Conservation (phyloP, 2,113 vertebrate species). For the Morone chrysops region DNA sequence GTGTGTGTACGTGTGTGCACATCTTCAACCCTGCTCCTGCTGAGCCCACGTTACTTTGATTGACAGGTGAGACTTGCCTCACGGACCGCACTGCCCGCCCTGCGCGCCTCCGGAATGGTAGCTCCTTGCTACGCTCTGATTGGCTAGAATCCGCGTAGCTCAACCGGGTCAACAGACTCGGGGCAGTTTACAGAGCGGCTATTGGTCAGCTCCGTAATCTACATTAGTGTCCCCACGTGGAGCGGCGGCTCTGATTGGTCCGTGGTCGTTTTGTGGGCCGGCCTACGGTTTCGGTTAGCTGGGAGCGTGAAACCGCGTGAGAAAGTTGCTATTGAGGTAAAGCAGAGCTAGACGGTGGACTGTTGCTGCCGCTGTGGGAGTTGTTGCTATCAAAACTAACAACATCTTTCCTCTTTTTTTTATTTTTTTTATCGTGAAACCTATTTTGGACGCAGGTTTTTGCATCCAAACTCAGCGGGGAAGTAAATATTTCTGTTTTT, state of each 20-base stretch:
- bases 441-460: conserved; percentile 41
- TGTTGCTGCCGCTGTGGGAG: conserved; percentile 42
- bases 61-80: conserved; percentile 92
- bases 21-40: conserved; percentile 25
- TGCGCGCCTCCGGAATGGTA: conserved; percentile 84
- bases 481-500: conserved; percentile 62
- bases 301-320: conserved; percentile 84
- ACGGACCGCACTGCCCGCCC: conserved; percentile 64
- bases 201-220: conserved; percentile 60
- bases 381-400: conserved; percentile 72
- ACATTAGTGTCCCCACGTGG: conserved; percentile 77
- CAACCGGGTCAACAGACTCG: conserved; percentile 65
- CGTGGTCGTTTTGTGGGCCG: conserved; percentile 48
- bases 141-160: conserved; percentile 62
- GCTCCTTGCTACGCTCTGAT: conserved; percentile 44
- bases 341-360: conserved; percentile 55
- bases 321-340: conserved; percentile 83
- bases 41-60: conserved; percentile 96
- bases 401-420: conserved; percentile 27
- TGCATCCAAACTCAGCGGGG: conserved; percentile 30
- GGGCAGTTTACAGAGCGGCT: conserved; percentile 2
- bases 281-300: conserved; percentile 67
- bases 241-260: conserved; percentile 64
- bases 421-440: conserved; percentile 13
- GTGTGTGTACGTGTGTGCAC: conserved; percentile 8